Conservation (phyloP, 2,888 invertebrate genomes). For the Perithous albicinctus region DNA sequence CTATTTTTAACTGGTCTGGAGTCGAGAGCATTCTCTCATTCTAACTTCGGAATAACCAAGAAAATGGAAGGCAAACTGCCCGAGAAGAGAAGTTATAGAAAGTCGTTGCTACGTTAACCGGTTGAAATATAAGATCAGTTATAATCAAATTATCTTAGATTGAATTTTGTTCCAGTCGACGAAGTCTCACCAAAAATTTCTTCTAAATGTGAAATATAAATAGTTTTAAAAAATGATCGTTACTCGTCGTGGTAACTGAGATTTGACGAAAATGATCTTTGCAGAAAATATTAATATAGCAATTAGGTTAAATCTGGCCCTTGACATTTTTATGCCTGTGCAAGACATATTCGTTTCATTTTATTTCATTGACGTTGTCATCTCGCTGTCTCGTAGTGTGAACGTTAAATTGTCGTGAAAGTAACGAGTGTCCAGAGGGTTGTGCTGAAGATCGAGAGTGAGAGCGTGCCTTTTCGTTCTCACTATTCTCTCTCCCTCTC, state of each 20-base stretch:
- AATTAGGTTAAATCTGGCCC: background rate
- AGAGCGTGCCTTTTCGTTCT: constrained; percentile 2
- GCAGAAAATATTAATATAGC: background rate
- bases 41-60: no score
- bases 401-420: constrained; percentile 39
- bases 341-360: background rate
- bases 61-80: no score
- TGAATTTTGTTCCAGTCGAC: no score
- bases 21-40: no score
- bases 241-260: background rate
- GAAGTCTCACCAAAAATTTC: no score
- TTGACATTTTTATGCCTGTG: background rate
- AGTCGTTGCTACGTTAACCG: no score
- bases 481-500: background rate
- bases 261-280: background rate
- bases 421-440: constrained; percentile 40
- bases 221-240: background rate
- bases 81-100: no score
- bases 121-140: no score
- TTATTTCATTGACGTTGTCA: background rate
- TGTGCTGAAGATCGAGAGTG: constrained; percentile 21
- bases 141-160: no score
- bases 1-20: no score
- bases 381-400: constrained; percentile 21
- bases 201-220: background rate